Conservation (phyloP, 2,888 invertebrate genomes). For the Boloria euphrosyne region DNA sequence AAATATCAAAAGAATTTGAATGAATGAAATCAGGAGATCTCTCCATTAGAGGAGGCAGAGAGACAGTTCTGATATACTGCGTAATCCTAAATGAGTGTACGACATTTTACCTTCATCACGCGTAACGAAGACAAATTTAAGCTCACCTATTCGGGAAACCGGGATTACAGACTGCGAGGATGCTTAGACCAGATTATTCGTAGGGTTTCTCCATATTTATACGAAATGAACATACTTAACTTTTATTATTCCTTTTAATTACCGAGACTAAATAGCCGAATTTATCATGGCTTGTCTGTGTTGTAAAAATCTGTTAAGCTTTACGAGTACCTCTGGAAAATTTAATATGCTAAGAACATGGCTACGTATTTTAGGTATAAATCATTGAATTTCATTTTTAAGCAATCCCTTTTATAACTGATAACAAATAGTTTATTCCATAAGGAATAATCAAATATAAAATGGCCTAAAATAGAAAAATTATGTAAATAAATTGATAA, state of each 20-base stretch:
- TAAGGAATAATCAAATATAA: too few species aligned
- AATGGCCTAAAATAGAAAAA: too few species aligned
- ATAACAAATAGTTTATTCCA: too few species aligned
- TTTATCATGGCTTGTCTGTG: not conserved
- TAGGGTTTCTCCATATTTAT: slow-evolving; percentile 22
- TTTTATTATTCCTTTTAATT: slow-evolving; percentile 15
- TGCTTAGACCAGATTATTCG: slow-evolving; percentile 37
- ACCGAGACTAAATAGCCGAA: slow-evolving; percentile 7
- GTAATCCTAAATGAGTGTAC: slow-evolving; percentile 53
- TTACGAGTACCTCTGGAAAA: too few species aligned
- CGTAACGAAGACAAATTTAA: slow-evolving; percentile 75
- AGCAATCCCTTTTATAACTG: too few species aligned
- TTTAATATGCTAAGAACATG: too few species aligned
- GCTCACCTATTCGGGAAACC: slow-evolving; percentile 48
- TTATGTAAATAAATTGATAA: too few species aligned
- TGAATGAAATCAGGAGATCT: slow-evolving; percentile 8
- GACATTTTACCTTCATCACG: slow-evolving; percentile 53
- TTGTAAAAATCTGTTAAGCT: too few species aligned
- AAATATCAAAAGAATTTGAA: not conserved
- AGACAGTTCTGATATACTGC: slow-evolving; percentile 46
- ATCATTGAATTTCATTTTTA: too few species aligned
- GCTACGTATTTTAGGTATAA: too few species aligned
- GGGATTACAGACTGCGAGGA: slow-evolving; percentile 44
- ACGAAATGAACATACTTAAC: slow-evolving; percentile 17
- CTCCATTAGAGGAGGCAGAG: slow-evolving; percentile 11